Evolutionary conservation across 2,113 vertebrate genomes (phyloP).

Genomic region (Eurystomus gularis): DNA sequence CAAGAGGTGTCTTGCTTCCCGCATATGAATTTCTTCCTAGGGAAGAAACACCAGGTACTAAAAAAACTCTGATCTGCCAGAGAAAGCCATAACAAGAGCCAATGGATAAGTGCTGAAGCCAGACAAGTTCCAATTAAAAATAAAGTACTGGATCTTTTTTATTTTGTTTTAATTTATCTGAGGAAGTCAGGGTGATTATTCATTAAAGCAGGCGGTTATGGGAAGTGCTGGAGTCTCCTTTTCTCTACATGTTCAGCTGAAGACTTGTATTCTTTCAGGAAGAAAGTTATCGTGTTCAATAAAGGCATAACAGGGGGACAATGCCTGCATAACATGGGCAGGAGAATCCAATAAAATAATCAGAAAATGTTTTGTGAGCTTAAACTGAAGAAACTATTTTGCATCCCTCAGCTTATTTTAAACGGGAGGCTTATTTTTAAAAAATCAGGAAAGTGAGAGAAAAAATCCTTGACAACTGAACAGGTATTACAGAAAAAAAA

Average conservation of each 20-base stretch:
- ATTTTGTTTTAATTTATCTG: not conserved
- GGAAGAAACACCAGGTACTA: conserved; percentile 1
- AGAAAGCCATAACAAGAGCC: not conserved
- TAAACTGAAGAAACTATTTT: not conserved
- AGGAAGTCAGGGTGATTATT: conserved; percentile 40
- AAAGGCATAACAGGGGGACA: not conserved
- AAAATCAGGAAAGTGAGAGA: not conserved
- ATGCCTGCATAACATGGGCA: not conserved
- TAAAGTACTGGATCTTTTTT: not conserved
- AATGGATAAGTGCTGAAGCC: not conserved
- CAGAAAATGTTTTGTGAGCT: not conserved
- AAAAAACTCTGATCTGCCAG: not conserved
- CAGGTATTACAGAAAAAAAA: not conserved
- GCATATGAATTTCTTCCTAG: not conserved
- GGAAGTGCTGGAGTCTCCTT: not conserved
- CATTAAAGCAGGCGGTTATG: not conserved
- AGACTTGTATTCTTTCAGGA: not conserved
- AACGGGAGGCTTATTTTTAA: not conserved
- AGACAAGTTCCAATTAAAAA: conserved; percentile 46
- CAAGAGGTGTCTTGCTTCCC: not conserved
- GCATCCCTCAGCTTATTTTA: not conserved
- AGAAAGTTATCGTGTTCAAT: conserved; percentile 5
- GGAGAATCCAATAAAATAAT: not conserved
- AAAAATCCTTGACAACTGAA: not conserved
- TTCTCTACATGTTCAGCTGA: not conserved